phyloP scores from a whole-genome alignment of 2,888 invertebrate genomes.

The Hemithea aestivaria region DNA sequence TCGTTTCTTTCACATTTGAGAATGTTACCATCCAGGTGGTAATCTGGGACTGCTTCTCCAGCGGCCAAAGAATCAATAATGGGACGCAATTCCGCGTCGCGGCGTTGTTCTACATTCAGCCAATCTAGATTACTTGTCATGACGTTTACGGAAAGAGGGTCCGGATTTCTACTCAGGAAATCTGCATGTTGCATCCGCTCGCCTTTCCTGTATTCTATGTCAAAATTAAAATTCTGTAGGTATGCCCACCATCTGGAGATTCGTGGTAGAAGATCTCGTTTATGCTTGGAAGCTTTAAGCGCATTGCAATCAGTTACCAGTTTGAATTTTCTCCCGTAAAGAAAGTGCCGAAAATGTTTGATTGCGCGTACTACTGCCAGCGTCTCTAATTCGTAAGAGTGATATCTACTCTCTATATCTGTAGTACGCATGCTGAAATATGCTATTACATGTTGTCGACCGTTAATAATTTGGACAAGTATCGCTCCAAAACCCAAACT shows the following conservation, averaged over 20 bases:
- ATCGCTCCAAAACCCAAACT: neutral
- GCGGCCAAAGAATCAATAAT: neutral
- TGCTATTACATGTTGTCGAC: neutral
- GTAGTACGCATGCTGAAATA: conserved; percentile 1
- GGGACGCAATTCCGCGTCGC: conserved; percentile 2
- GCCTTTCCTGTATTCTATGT: conserved; percentile 27
- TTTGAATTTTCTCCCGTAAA: conserved; percentile 19
- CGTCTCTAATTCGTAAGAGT: neutral
- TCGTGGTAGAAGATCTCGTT: conserved; percentile 32
- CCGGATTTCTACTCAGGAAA: conserved; percentile 29
- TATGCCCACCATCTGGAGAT: conserved; percentile 38
- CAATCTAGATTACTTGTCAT: conserved; percentile 24
- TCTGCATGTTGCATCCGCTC: conserved; percentile 28
- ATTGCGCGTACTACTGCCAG: conserved; percentile 24
- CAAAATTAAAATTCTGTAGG: conserved; percentile 31
- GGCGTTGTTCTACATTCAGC: conserved; percentile 27
- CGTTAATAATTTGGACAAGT: neutral
- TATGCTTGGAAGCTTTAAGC: conserved; percentile 33
- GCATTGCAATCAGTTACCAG: conserved; percentile 32
- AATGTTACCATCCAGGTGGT: neutral
- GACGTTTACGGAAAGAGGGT: conserved; percentile 14
- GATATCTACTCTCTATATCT: neutral
- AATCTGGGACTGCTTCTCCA: neutral
- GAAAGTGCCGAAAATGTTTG: conserved; percentile 34
- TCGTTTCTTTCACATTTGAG: neutral